Percentiles rank a stretch among this genome's conserved stretches.
These are phyloP conservation scores for Psammodynastes pulverulentus DNA, from an alignment of 2,113 vertebrate species.

Conservation along the genomic window DNA sequence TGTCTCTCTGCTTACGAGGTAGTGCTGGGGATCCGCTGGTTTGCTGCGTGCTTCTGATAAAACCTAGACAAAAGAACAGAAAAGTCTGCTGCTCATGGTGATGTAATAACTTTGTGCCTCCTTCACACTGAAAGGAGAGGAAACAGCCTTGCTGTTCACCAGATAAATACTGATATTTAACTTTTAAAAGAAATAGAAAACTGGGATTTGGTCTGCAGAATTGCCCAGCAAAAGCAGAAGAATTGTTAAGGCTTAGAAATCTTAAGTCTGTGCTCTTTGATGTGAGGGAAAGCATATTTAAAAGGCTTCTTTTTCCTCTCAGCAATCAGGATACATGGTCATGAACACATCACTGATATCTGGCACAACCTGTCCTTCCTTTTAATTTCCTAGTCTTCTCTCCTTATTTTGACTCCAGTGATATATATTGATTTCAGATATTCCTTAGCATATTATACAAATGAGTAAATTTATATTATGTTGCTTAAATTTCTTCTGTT, in stretches of 20 bases:
- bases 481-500: not conserved
- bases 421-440: not conserved
- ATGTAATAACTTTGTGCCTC: not conserved
- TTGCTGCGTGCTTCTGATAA: constrained; percentile 74
- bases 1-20: constrained; percentile 94
- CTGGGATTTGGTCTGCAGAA: not conserved
- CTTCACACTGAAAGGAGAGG: not conserved
- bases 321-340: not conserved
- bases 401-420: not conserved
- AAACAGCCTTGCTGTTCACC: not conserved
- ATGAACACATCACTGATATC: not conserved
- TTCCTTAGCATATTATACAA: not conserved
- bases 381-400: not conserved
- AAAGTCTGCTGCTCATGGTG: not conserved
- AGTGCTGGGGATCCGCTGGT: constrained; percentile 86
- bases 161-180: not conserved
- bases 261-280: not conserved
- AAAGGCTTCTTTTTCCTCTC: not conserved
- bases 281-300: not conserved
- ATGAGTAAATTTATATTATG: not conserved
- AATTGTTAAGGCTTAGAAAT: not conserved
- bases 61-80: constrained; percentile 67
- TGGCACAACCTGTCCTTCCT: not conserved
- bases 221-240: not conserved
- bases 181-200: not conserved